Percentiles rank a stretch among this genome's conserved stretches.
Conservation (phyloP, 2,113 vertebrate species). For the Pteronura brasiliensis region DNA sequence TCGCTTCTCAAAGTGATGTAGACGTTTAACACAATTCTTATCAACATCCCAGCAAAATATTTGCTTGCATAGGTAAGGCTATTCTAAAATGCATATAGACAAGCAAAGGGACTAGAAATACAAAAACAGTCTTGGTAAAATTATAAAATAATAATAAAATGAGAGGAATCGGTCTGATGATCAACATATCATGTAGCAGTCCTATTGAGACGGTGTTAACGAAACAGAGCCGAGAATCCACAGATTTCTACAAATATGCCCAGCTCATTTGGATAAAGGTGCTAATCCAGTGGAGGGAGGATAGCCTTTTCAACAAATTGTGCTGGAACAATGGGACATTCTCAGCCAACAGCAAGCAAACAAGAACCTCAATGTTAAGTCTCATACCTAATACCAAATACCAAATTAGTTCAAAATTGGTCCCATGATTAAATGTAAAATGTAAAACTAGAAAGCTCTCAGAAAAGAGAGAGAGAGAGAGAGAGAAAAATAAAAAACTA, state of each 20-base stretch:
- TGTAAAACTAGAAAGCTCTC: background rate
- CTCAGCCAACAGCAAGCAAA: background rate
- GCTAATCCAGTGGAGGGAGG: background rate
- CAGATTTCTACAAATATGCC: background rate
- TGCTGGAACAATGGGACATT: rapidly evolving
- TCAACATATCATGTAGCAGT: background rate
- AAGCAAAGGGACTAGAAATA: background rate
- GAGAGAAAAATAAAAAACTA: background rate
- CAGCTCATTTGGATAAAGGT: background rate
- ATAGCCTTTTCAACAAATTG: background rate
- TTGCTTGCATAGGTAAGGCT: too few relatives aligned
- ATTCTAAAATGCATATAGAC: background rate
- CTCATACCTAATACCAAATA: background rate
- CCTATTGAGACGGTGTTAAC: background rate
- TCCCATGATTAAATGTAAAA: background rate
- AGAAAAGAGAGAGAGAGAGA: background rate
- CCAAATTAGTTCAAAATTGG: background rate
- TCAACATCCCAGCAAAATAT: background rate
- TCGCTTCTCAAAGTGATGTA: background rate
- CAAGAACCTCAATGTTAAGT: background rate
- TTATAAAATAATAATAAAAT: background rate
- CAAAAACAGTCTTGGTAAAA: background rate
- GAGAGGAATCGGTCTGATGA: background rate
- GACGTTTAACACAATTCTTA: background rate
- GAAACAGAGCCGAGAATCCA: too few relatives aligned